Base-by-base conservation (phyloP, 2,113 vertebrate genomes). In the Oceanodroma tethys region DNA sequence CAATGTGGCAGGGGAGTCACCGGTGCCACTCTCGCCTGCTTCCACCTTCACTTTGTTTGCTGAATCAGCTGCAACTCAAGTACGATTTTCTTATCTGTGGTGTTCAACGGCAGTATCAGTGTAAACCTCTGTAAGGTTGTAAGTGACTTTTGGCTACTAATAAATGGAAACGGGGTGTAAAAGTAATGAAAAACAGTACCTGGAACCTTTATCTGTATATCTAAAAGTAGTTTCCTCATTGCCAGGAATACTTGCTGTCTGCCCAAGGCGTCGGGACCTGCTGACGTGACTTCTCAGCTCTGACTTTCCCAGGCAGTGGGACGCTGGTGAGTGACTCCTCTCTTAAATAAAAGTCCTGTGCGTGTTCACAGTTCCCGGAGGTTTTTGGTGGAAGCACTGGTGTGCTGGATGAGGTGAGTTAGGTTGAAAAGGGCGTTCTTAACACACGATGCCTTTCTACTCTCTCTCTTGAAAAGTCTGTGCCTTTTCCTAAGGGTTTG, bases 381-480 rank as follows among this genome's bases (percentile, higher is more conserved):
- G 3, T 2, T 16, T 76, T 20, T 34, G 29, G 19, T 22, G 56
- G 32, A 13, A 47, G 45, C 6, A 0, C 32, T 18, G 48, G 20
- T 18, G 56, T 3, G 17, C 47, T 12, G 43, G 13, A 6, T 13
- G 30, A 13, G 68, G 40, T 4, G 11, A 22, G 27, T 5, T 10
- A 19, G 18, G 19, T 23, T 21, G 29, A 3, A 36, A 60, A 36
- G 32, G 42, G 16, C 0, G 4, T 20, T 55, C 23, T 10, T 5
- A 14, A 15, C 12, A 1, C 16, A 0, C 0, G 1, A 0, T 6
- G 4, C 30, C 29, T 18, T 27, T 32, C 48, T 38, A 0, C 3
- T 53, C 30, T 17, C 52, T 29, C 22, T 58, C 58, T 10, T 7
- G 72, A 27, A 2, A 17, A 36, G 10, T 2, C 0, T 0, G 13